These are phyloP conservation scores for Microcebus tavaratra DNA, from an alignment of 2,113 vertebrate genomes.

Conservation along the genomic window DNA sequence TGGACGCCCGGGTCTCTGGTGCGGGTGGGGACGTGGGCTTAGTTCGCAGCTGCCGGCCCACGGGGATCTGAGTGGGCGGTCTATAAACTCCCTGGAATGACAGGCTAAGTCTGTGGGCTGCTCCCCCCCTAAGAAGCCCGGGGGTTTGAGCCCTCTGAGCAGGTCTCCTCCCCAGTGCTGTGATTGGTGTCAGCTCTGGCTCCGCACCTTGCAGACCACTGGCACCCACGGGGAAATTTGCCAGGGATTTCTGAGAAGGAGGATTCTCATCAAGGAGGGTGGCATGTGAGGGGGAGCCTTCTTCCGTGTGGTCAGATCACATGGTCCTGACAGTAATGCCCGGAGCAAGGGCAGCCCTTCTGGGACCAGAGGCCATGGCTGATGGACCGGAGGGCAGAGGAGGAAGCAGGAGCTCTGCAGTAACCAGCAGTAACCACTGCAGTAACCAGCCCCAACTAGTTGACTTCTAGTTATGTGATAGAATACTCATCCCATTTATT, in stretches of 20 bases:
- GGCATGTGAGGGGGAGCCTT: fast-evolving
- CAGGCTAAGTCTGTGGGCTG: too few species aligned
- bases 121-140: fast-evolving
- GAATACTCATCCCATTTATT: fast-evolving
- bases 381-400: fast-evolving
- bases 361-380: neutral
- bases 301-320: fast-evolving
- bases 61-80: neutral
- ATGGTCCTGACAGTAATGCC: too few species aligned
- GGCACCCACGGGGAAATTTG: fast-evolving
- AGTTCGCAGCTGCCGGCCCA: neutral
- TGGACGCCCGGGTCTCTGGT: neutral
- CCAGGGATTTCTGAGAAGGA: neutral
- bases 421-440: fast-evolving
- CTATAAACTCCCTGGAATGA: too few species aligned
- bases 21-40: too few species aligned
- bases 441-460: fast-evolving
- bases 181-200: neutral
- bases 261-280: fast-evolving
- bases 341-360: too few species aligned
- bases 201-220: neutral
- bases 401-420: fast-evolving
- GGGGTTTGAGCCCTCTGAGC: neutral
- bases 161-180: fast-evolving
- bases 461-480: neutral